Base-by-base conservation (phyloP, 1,140 invertebrate genomes). In the Reticulitermes speratus region DNA sequence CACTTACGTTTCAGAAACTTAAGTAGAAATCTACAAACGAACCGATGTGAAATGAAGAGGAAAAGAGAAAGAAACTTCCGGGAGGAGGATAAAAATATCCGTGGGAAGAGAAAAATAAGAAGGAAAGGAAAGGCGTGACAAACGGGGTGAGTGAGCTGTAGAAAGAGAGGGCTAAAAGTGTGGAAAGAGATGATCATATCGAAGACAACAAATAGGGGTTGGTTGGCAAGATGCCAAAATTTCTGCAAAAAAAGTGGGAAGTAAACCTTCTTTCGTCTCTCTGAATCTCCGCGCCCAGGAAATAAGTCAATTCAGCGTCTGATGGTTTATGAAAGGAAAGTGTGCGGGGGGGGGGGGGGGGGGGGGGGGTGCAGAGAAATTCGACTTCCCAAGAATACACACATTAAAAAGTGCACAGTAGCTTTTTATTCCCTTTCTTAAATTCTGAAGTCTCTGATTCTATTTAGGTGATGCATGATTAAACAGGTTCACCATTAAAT, bases 281-380 rank as follows among this genome's bases (percentile, higher is more conserved):
- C 25, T 3, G 25, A 75, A n/a, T 75, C 65, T 30, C 25, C 9
- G n/a, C 25, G 25, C 25, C 65, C 65, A 6, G 65, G 65, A 75
- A 19, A 75, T 75, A 75, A 75, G 65, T 75, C 65, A 75, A 75
- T 75, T 75, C 65, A 75, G 65, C 7, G 65, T 75, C n/a, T 75
- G n/a, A 8, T 75, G 65, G n/a, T 30, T 75, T 75, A 75, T n/a
- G 25, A 75, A 75, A 75, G 25, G 25, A n/a, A 19, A 30, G 65
- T 11, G 25, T 75, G n/a, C 9, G n/a, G 19, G 38, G 55, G 14
- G 55, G 2, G 55, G 55, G 55, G 21, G 55, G 55, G 55, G 55
- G 38, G 38, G 2, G 59, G 3, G n/a, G 65, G n/a, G n/a, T 30
- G 65, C 25, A 55, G 14, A 55, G 14, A 55, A 55, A 55, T 55